Conservation (phyloP, 2,113 vertebrate genomes). For the Rhizomys pruinosus region DNA sequence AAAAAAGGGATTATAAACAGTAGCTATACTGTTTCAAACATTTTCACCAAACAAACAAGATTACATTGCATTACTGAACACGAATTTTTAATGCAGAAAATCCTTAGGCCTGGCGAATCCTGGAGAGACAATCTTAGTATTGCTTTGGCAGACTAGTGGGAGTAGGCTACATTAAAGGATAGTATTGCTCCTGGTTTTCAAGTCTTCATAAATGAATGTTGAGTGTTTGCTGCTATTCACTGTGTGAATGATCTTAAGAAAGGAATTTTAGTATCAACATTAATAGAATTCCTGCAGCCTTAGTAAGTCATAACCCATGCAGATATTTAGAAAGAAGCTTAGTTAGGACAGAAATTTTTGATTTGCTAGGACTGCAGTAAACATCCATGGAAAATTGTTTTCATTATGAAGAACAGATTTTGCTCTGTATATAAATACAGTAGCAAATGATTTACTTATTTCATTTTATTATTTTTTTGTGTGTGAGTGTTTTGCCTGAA, state of each 20-base stretch:
- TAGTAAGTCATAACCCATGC: conserved; percentile 2
- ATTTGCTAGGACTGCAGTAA: background rate
- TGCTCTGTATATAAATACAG: background rate
- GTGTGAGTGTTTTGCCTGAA: too few relatives aligned
- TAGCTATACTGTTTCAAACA: conserved; percentile 10
- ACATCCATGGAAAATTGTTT: conserved; percentile 34
- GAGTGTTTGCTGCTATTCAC: conserved; percentile 25
- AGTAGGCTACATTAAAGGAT: background rate
- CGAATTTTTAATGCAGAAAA: background rate
- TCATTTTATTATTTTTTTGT: too few relatives aligned
- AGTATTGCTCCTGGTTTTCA: conserved; percentile 19
- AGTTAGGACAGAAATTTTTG: conserved; percentile 3
- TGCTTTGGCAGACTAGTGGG: background rate
- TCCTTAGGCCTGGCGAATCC: conserved; percentile 6
- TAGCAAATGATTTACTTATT: too few relatives aligned
- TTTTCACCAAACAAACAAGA: background rate
- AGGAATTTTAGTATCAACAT: conserved; percentile 54
- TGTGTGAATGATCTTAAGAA: conserved; percentile 33
- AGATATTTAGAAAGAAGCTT: conserved; percentile 51
- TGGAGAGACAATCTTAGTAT: background rate
- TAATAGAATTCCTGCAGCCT: conserved; percentile 52
- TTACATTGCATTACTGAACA: conserved; percentile 30
- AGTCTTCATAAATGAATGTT: conserved; percentile 12
- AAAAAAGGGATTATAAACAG: conserved; percentile 25
- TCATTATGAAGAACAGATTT: background rate